phyloP scores from a whole-genome alignment of 2,888 invertebrate species.

The Ceraclea dissimilis region DNA sequence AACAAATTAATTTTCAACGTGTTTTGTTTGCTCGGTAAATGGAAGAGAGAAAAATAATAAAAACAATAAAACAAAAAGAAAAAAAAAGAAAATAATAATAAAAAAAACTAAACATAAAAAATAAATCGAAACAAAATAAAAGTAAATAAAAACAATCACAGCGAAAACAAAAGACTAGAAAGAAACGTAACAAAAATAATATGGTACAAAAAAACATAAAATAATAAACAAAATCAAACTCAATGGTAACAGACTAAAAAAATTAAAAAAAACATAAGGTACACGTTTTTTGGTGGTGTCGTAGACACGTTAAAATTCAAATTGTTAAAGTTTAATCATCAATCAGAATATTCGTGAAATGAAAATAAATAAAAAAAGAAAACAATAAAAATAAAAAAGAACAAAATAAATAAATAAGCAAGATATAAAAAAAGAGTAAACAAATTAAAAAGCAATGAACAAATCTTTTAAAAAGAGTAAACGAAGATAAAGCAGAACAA shows the following conservation, averaged over 20 bases:
- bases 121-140: conserved; percentile 12
- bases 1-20: not conserved
- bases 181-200: conserved; percentile 4
- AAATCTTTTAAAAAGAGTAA: conserved; percentile 2
- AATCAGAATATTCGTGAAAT: not conserved
- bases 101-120: conserved; percentile 13
- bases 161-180: conserved; percentile 7
- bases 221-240: conserved; percentile 10
- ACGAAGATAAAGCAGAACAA: not conserved
- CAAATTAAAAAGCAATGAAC: not conserved
- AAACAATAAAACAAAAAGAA: conserved; percentile 10
- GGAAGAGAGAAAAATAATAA: conserved; percentile 12
- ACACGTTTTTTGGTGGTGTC: not conserved
- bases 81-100: conserved; percentile 6
- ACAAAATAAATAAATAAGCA: conserved; percentile 1
- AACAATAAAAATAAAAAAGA: conserved; percentile 3
- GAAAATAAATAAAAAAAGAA: not conserved
- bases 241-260: conserved; percentile 4
- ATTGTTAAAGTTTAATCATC: not conserved
- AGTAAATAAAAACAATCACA: conserved; percentile 12
- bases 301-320: not conserved
- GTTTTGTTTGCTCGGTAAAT: not conserved
- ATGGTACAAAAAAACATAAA: conserved; percentile 10
- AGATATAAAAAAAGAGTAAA: not conserved
- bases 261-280: not conserved